Conservation (phyloP, 2,113 vertebrate species). For the Hippopotamus amphibius region DNA sequence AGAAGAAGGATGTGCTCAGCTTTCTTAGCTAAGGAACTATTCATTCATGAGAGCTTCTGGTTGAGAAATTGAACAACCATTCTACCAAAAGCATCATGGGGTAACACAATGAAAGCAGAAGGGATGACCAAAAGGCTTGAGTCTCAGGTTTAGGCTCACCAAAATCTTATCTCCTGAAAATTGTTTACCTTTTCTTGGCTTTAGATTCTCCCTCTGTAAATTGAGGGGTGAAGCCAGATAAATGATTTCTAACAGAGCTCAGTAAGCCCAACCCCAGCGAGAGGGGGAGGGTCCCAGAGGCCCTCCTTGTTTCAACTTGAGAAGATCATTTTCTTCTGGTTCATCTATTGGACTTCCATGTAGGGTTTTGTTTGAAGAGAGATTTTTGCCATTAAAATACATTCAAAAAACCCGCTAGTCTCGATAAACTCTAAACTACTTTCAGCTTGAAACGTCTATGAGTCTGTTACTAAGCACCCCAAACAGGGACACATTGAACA, state of each 20-base stretch:
- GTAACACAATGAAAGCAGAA: background rate
- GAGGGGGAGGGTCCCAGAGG: rapidly evolving
- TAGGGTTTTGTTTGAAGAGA: background rate
- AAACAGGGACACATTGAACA: background rate
- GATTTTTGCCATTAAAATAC: background rate
- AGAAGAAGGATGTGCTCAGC: background rate
- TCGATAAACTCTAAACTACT: background rate
- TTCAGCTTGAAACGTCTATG: background rate
- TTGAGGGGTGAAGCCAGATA: background rate
- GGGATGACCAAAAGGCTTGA: background rate
- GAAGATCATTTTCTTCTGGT: background rate
- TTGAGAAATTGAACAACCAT: background rate
- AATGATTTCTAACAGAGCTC: background rate
- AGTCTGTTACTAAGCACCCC: background rate
- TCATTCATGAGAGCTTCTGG: background rate
- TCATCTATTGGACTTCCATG: background rate
- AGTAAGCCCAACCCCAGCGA: rapidly evolving
- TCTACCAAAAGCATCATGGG: background rate
- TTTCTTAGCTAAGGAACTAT: background rate
- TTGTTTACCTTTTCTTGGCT: background rate
- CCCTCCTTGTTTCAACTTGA: background rate
- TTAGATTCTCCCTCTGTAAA: background rate
- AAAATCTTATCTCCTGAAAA: background rate
- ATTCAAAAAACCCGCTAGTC: background rate
- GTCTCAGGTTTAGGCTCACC: background rate